Evolutionary conservation across 2,113 vertebrate genomes (phyloP).

Genomic region (Esox niger): DNA sequence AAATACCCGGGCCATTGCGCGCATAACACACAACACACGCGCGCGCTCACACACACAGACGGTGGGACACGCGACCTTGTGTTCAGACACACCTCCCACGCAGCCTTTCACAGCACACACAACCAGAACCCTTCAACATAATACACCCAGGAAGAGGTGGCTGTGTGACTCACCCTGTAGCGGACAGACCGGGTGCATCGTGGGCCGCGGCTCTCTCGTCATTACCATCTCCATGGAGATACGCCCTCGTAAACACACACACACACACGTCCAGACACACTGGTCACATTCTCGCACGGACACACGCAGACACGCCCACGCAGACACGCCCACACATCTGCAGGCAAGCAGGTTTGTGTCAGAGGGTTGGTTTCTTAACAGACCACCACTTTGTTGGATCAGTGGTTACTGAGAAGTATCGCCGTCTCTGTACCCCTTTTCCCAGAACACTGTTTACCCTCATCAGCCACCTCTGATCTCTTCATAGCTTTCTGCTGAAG

Average conservation of each 20-base stretch:
- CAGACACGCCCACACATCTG: background rate
- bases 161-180: conserved; percentile 20
- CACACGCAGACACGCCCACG: background rate
- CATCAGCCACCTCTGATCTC: background rate
- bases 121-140: background rate
- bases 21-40: no score
- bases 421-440: no score
- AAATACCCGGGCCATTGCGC: no score
- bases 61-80: no score
- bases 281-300: background rate
- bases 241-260: conserved; percentile 11
- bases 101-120: background rate
- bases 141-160: conserved; percentile 1
- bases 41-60: no score
- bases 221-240: conserved; percentile 20
- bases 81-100: background rate
- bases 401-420: background rate
- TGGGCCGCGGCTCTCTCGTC: conserved; percentile 9
- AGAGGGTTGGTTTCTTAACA: no score
- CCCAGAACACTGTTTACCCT: background rate
- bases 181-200: conserved; percentile 13
- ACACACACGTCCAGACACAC: background rate
- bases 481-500: conserved; percentile 1
- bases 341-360: background rate
- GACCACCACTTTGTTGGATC: background rate